A percentile compares a stretch with the other conserved stretches of the same genome.
Conservation (phyloP, 2,113 vertebrate species). For the Indicator indicator region DNA sequence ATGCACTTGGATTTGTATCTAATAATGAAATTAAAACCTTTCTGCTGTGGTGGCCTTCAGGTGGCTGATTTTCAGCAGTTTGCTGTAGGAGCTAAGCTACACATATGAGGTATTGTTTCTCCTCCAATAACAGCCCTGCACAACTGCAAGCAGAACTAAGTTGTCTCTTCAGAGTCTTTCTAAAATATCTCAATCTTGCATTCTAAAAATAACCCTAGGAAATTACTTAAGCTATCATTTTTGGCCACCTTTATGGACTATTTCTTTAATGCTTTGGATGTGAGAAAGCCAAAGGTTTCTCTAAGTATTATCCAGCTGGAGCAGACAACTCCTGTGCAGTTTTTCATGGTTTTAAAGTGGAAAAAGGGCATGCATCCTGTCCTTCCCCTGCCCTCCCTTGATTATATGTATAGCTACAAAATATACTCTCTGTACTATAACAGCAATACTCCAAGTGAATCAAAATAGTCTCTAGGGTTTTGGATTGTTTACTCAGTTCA, state of each 20-base stretch:
- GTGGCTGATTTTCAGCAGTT: not conserved
- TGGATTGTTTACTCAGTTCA: not conserved
- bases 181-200: not conserved
- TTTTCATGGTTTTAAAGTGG: not conserved
- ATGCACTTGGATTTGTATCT: not conserved
- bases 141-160: not conserved
- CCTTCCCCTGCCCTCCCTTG: not conserved
- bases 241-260: not conserved
- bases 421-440: not conserved
- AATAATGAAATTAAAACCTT: constrained; percentile 20
- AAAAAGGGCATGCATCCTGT: not conserved
- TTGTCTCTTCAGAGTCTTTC: not conserved
- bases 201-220: not conserved
- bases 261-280: not conserved
- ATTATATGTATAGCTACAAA: not conserved
- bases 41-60: not conserved
- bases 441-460: not conserved
- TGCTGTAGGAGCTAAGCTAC: not conserved
- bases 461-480: not conserved
- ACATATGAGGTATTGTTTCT: not conserved
- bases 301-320: not conserved
- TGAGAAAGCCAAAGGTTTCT: not conserved
- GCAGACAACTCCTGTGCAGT: not conserved
- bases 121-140: not conserved
- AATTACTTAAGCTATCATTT: not conserved